Evolutionary conservation across 2,113 vertebrate species (phyloP), one percentile per base, ranked within the genome.

Genomic region (Amia ocellicauda): DNA sequence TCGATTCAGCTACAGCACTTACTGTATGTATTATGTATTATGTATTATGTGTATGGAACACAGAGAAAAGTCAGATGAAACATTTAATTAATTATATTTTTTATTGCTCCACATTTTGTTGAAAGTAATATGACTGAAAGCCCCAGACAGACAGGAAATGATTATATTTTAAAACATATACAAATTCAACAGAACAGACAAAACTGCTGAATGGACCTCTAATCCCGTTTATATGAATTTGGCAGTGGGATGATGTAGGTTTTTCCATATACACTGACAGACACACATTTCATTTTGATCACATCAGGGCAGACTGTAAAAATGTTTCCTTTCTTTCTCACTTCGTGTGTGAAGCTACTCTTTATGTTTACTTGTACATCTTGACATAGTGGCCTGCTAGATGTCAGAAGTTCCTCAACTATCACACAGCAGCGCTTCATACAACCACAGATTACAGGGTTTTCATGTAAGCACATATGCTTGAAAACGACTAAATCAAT

Each of bases 41-140:
- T n/a, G n/a, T n/a, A n/a, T n/a, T n/a, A n/a, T n/a, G n/a, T n/a
- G n/a, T n/a, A n/a, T n/a, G n/a, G n/a, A n/a, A n/a, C n/a, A n/a
- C n/a, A n/a, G n/a, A n/a, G n/a, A n/a, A n/a, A n/a, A n/a, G n/a
- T n/a, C n/a, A n/a, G n/a, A n/a, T 9, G 45, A 49, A 49, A 49
- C 45, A 49, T 49, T 49, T 49, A 49, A 49, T 17, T 49, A 17
- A 49, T 49, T 49, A 49, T n/a, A n/a, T 49, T 49, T 49, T 49
- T 49, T 49, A 49, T 49, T 49, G 45, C 10, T 49, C 45, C 45
- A 49, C 45, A 49, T 49, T 49, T 49, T 49, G 45, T 49, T 49
- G 16, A 49, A 49, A 49, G 45, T 17, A 49, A 49, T 49, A 49
- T 9, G 45, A 49, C 45, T 49, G 45, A 49, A 49, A 49, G 45